Percentiles rank a stretch among this genome's conserved stretches.
Evolutionary conservation across 2,888 invertebrate species (phyloP).

Genomic region (Drosophila sordidapex): DNA sequence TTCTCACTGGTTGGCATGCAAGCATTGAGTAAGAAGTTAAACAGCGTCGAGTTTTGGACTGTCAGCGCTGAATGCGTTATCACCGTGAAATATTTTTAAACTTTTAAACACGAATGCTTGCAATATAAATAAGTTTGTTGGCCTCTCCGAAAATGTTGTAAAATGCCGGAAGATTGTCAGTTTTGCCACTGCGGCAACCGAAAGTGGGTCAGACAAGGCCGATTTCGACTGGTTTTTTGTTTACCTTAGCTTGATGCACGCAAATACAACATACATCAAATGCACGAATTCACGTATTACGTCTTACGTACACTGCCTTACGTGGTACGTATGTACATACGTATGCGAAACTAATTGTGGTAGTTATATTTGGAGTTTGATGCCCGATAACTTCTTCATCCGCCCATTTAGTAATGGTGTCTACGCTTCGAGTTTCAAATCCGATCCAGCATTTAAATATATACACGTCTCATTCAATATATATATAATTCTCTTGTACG

Average conservation of each 20-base stretch:
- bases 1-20: not conserved
- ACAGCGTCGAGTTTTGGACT: conserved; percentile 36
- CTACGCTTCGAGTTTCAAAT: not conserved
- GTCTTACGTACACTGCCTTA: not conserved
- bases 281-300: not conserved
- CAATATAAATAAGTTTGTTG: conserved; percentile 48
- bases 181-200: conserved; percentile 68
- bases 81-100: conserved; percentile 47
- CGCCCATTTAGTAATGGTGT: not conserved
- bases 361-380: not conserved
- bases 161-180: conserved; percentile 76
- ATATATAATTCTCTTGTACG: not conserved
- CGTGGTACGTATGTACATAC: not conserved
- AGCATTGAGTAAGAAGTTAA: not conserved
- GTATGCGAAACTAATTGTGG: not conserved
- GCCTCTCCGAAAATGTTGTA: conserved; percentile 65
- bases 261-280: conserved; percentile 13
- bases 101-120: conserved; percentile 47
- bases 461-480: not conserved
- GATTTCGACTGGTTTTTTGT: conserved; percentile 66
- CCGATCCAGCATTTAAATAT: not conserved
- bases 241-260: conserved; percentile 32
- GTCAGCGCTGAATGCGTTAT: conserved; percentile 32
- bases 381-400: not conserved
- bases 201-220: conserved; percentile 84